phyloP scores from a whole-genome alignment of 2,113 vertebrate genomes.

The Vireo altiloquus region DNA sequence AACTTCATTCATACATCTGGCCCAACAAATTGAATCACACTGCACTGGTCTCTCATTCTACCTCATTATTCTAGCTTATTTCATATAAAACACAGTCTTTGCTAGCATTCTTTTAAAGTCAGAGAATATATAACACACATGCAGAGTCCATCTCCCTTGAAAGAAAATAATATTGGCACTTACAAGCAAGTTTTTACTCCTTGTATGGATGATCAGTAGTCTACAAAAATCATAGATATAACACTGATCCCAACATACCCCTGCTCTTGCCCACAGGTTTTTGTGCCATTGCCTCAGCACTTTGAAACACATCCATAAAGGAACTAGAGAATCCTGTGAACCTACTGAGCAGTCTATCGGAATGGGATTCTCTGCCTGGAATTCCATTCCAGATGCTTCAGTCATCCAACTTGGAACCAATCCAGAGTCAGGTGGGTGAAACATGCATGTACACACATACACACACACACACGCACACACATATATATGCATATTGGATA shows the following conservation, averaged over 20 bases:
- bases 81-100: not conserved
- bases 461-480: accelerated
- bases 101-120: not conserved
- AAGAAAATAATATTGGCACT: not conserved
- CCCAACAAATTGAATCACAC: not conserved
- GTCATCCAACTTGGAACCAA: not conserved
- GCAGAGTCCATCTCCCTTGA: not conserved
- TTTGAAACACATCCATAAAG: not conserved
- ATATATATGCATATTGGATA: not conserved
- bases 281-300: not conserved
- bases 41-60: not conserved
- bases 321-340: not conserved
- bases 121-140: not conserved
- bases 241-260: not conserved
- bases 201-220: not conserved
- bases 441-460: accelerated
- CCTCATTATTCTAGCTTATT: not conserved
- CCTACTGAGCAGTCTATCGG: not conserved
- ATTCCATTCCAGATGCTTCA: not conserved
- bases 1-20: not conserved
- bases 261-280: not conserved
- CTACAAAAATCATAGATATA: not conserved
- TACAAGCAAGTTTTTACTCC: not conserved
- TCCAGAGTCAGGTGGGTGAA: not conserved
- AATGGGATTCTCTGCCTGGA: not conserved